Evolutionary conservation across 2,797 vertebrate genomes (phyloP), one percentile per base, ranked within the genome.

Genomic region (Tokudaia tokunoshimensis): DNA sequence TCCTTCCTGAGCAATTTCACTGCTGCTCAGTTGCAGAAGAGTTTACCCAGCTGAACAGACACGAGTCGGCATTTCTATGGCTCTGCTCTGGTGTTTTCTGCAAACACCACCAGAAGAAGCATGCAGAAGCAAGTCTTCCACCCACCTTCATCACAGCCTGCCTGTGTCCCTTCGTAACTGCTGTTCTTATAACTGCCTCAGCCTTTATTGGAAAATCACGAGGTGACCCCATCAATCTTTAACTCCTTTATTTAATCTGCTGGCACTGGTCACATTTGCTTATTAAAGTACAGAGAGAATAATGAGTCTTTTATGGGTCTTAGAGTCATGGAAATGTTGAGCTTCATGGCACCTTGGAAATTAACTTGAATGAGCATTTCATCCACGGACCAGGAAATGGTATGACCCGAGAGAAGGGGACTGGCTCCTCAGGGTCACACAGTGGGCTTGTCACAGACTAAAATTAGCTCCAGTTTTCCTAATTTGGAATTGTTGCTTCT

Each of bases 241-340:
- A 86, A 47, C 61, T 80, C 13, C 44, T 96, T 96, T 96, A 75
- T 93, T 95, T 95, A 96, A 97, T 97, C 52, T 94, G 22, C 59
- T 44, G 61, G 29, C n/a, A 65, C 57, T 52, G 79, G 57, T 87
- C 85, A 84, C 92, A 94, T 97, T 97, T 96, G 52, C 91, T 96
- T 96, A 95, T 96, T 97, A 97, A 97, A 94, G 70, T 84, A 84
- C 37, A 92, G 87, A 86, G 96, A 97, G 79, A 97, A 92, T 95
- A 92, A 97, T 97, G 94, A 93, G 52, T 50, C 95, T 93, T 96
- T 85, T 67, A 76, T 74, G 31, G 86, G 57, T 89, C 75, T 94
- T 89, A 41, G 59, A 94, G 93, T 94, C 57, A 93, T 87, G 41
- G 85, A 94, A 95, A 91, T 84, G 50, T 82, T 96, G 65, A 97